Percentiles rank a stretch among this genome's conserved stretches.
phyloP scores from a whole-genome alignment of 2,888 invertebrate species.

The Epiblema foenella region DNA sequence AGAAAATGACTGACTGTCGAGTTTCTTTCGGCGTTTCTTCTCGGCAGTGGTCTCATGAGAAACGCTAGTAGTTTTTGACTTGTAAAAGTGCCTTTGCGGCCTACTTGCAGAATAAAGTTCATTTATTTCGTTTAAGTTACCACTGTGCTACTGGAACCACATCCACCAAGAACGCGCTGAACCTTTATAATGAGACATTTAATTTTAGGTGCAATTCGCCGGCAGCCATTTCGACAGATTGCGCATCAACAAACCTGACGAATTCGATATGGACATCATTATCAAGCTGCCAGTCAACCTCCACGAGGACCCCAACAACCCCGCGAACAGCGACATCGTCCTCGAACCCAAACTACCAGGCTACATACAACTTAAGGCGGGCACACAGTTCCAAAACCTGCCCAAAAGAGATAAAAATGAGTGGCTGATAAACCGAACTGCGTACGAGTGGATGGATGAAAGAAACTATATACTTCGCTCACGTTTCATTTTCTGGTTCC shows the following conservation, averaged over 20 bases:
- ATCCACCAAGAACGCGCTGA: no score
- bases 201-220: slow-evolving; percentile 73
- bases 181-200: not conserved
- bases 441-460: slow-evolving; percentile 70
- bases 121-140: no score
- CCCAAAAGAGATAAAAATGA: slow-evolving; percentile 58
- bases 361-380: slow-evolving; percentile 74
- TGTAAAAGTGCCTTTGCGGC: no score
- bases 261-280: slow-evolving; percentile 86
- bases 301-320: slow-evolving; percentile 50
- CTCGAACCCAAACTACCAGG: slow-evolving; percentile 72
- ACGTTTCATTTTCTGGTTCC: slow-evolving; percentile 83
- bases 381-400: slow-evolving; percentile 63
- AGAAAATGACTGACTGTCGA: no score
- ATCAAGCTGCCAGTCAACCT: slow-evolving; percentile 78
- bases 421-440: slow-evolving; percentile 65
- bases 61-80: no score
- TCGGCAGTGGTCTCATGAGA: no score
- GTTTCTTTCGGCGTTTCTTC: no score
- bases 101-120: no score
- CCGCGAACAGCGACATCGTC: slow-evolving; percentile 65
- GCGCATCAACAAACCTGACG: slow-evolving; percentile 83
- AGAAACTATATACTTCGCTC: slow-evolving; percentile 71
- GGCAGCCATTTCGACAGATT: slow-evolving; percentile 86
- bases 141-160: no score